Evolutionary conservation across 2,888 invertebrate species (phyloP), one percentile per base, ranked within the genome.

Genomic region (Dryococelus australis): DNA sequence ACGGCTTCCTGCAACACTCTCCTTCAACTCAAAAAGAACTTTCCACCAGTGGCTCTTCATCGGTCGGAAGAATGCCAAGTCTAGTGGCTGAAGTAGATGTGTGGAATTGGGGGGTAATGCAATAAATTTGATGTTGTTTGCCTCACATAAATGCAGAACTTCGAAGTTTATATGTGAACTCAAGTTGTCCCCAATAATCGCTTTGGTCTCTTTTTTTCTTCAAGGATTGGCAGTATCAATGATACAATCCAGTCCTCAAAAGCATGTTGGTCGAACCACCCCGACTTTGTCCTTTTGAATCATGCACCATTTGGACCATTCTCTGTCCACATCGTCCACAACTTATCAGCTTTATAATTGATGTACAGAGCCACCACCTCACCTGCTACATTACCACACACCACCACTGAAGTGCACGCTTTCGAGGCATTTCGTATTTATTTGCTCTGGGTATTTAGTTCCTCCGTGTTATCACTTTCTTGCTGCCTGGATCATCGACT

Each of bases 401-500:
- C n/a, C n/a, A n/a, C n/a, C n/a, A n/a, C 12, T 80, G 80, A 80
- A n/a, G 80, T 80, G 27, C 80, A 80, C 10, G 80, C 10, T 80
- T 27, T 80, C 51, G 51, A 51, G 51, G 51, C 51, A 51, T 51
- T 51, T 51, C 51, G n/a, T n/a, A n/a, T n/a, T 51, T 51, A 51
- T 51, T 51, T 51, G 51, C 51, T 51, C 51, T 51, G 51, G 51
- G 10, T 51, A 51, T 51, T 51, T 51, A 51, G 51, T 51, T 51
- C 51, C 51, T 51, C 80, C 27, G n/a, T 24, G 80, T 80, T n/a
- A 80, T 80, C 26, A 80, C 80, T 27, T 80, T 80, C 10, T 10
- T 80, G 80, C 80, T 80, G 80, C 80, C 27, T n/a, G 80, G 80
- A 20, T 80, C 80, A 80, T 80, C 80, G 26, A 80, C 27, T 27